Base-by-base conservation (phyloP, 2,113 vertebrate species). In the Thoracochromis brauschi region DNA sequence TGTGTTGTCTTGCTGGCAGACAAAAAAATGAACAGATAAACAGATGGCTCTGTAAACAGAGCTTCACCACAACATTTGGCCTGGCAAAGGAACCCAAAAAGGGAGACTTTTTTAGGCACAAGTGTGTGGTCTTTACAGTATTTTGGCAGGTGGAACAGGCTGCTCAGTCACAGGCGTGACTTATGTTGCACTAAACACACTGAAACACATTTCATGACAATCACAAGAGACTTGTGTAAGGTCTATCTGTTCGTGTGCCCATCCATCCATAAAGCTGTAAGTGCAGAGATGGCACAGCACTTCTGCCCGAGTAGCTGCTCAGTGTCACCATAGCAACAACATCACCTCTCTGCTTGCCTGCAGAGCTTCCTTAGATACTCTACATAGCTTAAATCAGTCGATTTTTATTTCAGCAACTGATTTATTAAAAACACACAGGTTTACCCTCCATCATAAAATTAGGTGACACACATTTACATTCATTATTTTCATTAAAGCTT, bases 311-410 rank as follows among this genome's bases (percentile, higher is more conserved):
- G 84, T 19, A 24, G 79, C 68, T 12, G 49, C 12, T 49, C 38
- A 12, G 26, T 10, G 5, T 92, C 49, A 9, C 91, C 83, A 8
- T 89, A 85, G 91, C 86, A 93, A 93, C 93, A 82, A 71, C 88
- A 88, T 87, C 82, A 71, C 73, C 80, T 81, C 80, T 65, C 29
- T 71, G 49, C 49, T 84, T 10, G 26, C 53, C 35, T 17, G 47
- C 60, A 78, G 68, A 16, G 21, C 17, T 24, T 55, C 33, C 73
- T 78, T n/a, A 51, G 7, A 78, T 51, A 33, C 26, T 78, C 26
- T 51, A 51, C 45, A 78, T 29, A 33, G 21, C 84, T 47, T 24
- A 24, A 33, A 83, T 51, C 33, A 16, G 4, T 47, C 63, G 1
- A 21, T 58, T 78, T 51, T 51, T n/a, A 51, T 51, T 78, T 51